phyloP scores from a whole-genome alignment of 2,888 invertebrate species.

The Drosophila sordidapex region DNA sequence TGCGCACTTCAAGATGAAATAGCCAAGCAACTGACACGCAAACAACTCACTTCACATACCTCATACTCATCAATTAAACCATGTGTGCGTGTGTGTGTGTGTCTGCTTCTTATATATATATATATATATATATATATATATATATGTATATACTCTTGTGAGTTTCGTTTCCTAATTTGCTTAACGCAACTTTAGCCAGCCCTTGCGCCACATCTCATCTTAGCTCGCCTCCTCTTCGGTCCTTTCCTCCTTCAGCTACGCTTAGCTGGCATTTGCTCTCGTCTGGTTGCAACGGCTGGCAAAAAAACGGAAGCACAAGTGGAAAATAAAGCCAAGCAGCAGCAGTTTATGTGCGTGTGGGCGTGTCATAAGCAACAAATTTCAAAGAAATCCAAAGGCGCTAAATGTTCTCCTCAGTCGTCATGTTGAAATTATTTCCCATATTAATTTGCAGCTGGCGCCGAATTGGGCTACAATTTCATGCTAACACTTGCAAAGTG shows the following conservation, averaged over 20 bases:
- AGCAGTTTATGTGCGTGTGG: constrained; percentile 23
- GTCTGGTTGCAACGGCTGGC: constrained; percentile 36
- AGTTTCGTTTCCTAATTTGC: constrained; percentile 61
- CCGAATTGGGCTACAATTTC: constrained; percentile 15
- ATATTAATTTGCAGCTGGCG: constrained; percentile 41
- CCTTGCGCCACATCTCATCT: constrained; percentile 26
- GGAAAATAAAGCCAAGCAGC: constrained; percentile 28
- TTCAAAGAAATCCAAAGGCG: constrained; percentile 35
- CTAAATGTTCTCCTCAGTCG: constrained; percentile 30
- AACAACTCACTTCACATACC: constrained; percentile 41
- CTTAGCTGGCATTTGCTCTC: constrained; percentile 1
- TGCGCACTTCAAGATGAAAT: constrained; percentile 73
- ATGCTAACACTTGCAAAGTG: not conserved
- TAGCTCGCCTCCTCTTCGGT: not conserved
- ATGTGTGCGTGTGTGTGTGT: not conserved
- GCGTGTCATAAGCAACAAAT: constrained; percentile 40
- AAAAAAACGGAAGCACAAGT: constrained; percentile 23
- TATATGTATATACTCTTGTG: constrained; percentile 1
- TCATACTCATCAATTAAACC: constrained; percentile 27
- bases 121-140: no score
- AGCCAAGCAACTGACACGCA: constrained; percentile 61
- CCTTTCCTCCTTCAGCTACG: not conserved
- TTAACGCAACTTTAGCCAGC: constrained; percentile 57
- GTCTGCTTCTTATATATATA: not conserved
- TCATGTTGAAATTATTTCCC: constrained; percentile 41